phyloP scores from a whole-genome alignment of 2,113 vertebrate genomes.

The Rostratula benghalensis region DNA sequence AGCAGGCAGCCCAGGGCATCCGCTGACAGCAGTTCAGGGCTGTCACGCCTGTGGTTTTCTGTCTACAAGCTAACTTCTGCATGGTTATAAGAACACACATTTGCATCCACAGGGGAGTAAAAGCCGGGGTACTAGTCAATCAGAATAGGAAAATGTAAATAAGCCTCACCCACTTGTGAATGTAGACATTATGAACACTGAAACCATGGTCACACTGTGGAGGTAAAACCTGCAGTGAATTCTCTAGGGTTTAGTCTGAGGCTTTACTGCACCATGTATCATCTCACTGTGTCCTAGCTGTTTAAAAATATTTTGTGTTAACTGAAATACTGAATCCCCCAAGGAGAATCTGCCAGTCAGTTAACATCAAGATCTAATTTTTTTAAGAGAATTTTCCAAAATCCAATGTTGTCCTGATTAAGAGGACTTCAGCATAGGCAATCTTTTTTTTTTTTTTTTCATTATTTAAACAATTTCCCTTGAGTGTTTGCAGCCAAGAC shows the following conservation, averaged over 20 bases:
- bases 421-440: neutral
- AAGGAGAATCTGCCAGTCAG: neutral
- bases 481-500: constrained; percentile 28
- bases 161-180: neutral
- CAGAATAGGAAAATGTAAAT: constrained; percentile 30
- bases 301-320: neutral
- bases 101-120: neutral
- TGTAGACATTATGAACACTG: neutral
- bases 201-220: neutral
- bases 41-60: neutral
- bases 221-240: constrained; percentile 28
- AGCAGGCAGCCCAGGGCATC: constrained; percentile 27
- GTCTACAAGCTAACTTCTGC: neutral
- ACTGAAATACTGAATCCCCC: neutral
- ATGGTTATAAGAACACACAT: neutral
- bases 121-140: neutral
- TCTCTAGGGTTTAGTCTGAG: constrained; percentile 21
- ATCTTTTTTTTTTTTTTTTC: constrained; percentile 4
- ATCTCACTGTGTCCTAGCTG: neutral
- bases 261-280: neutral
- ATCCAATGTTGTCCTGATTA: neutral
- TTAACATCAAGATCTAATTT: neutral
- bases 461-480: constrained; percentile 34
- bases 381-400: constrained; percentile 38
- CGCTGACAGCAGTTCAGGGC: neutral